Percentiles rank a stretch among this genome's conserved stretches.
Evolutionary conservation across 1,140 invertebrate genomes (phyloP).

Genomic region (Adelges cooleyi): DNA sequence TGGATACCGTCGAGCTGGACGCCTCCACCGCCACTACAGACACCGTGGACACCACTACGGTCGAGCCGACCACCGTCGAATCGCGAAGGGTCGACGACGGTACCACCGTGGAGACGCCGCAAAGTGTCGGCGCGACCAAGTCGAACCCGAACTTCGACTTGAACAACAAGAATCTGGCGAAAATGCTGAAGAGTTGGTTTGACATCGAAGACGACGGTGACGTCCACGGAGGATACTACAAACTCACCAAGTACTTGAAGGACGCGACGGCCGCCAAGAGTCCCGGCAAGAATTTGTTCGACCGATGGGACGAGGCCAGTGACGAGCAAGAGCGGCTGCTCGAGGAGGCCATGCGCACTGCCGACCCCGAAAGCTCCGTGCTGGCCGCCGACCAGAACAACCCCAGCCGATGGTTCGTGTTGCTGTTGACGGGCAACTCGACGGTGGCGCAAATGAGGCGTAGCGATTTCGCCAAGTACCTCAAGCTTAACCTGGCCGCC

Average conservation of each 20-base stretch:
- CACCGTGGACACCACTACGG: neutral
- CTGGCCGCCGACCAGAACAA: conserved; percentile 13
- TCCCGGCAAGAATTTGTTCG: conserved; percentile 32
- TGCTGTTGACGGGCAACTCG: conserved; percentile 36
- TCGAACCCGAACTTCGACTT: neutral
- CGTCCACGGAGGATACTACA: neutral
- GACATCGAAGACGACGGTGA: neutral
- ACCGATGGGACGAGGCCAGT: conserved; percentile 34
- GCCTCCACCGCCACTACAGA: neutral
- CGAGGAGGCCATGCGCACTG: conserved; percentile 32
- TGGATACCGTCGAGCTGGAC: neutral
- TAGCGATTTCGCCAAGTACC: conserved; percentile 37
- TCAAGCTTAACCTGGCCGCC: conserved; percentile 38
- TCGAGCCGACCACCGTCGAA: no score
- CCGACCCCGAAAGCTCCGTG: neutral
- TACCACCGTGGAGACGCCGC: neutral
- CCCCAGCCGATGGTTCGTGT: conserved; percentile 31
- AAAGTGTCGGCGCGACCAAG: neutral
- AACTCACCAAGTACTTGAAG: neutral
- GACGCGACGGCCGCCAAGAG: neutral
- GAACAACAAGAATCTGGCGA: neutral
- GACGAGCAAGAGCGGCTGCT: conserved; percentile 34
- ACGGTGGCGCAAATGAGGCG: conserved; percentile 36
- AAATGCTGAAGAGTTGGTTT: conserved; percentile 12
- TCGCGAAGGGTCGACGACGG: neutral